A percentile compares a stretch with the other conserved stretches of the same genome.
phyloP scores from a whole-genome alignment of 1,140 invertebrate genomes.

The Cotesia glomerata region DNA sequence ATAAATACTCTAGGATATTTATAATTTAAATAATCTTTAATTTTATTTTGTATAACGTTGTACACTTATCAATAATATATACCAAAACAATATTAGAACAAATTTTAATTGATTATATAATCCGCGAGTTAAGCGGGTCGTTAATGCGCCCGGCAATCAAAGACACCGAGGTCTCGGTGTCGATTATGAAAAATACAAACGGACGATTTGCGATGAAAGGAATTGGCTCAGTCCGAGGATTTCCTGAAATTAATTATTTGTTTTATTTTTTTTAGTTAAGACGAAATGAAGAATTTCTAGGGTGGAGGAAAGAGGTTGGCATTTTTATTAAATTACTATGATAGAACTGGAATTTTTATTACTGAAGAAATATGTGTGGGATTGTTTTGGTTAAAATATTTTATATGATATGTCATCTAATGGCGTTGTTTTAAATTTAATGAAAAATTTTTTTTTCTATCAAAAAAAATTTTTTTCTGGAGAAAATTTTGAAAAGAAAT shows the following conservation, averaged over 20 bases:
- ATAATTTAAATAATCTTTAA: too few species aligned
- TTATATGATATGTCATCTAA: too few species aligned
- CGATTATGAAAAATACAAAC: conserved; percentile 83
- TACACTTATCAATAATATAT: background rate
- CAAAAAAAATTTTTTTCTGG: too few species aligned
- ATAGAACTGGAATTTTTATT: too few species aligned
- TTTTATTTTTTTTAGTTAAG: background rate
- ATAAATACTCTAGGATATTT: background rate
- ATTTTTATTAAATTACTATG: too few species aligned
- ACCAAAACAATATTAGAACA: background rate
- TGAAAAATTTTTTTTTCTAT: too few species aligned
- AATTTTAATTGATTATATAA: conserved; percentile 59
- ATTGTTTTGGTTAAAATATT: too few species aligned
- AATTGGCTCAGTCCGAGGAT: conserved; percentile 63
- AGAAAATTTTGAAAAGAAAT: too few species aligned
- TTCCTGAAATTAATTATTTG: conserved; percentile 33
- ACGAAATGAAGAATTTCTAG: background rate
- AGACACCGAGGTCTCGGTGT: conserved; percentile 75
- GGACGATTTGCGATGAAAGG: conserved; percentile 77
- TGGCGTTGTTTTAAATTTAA: too few species aligned
- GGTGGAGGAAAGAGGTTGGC: too few species aligned
- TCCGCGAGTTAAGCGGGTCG: conserved; percentile 80
- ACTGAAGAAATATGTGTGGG: too few species aligned
- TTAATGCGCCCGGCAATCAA: conserved; percentile 81
- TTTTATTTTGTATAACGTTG: too few species aligned